A percentile compares a stretch with the other conserved stretches of the same genome.
Conservation (phyloP, 2,888 invertebrate species). For the Cheilosia variabilis region DNA sequence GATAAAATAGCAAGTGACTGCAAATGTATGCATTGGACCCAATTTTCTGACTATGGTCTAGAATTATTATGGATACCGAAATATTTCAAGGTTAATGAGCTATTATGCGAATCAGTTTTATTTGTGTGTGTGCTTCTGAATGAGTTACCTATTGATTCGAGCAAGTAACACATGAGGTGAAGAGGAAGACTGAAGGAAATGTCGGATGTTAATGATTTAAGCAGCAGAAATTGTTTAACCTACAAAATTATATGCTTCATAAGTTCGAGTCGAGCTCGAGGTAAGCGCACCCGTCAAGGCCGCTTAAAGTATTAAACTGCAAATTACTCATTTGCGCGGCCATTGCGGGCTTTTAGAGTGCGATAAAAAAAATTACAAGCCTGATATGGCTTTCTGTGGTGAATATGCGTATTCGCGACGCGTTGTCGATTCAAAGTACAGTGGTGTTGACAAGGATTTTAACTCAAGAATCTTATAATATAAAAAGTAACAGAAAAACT, state of each 20-base stretch:
- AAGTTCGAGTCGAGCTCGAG: too few species aligned
- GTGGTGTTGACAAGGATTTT: too few species aligned
- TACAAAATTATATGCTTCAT: too few species aligned
- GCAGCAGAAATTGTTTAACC: too few species aligned
- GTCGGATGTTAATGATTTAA: neutral
- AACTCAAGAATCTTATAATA: too few species aligned
- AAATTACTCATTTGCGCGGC: neutral
- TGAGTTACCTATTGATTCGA: neutral
- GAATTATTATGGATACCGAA: conserved; percentile 15
- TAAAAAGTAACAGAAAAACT: too few species aligned
- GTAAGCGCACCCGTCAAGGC: too few species aligned
- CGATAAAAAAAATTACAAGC: too few species aligned
- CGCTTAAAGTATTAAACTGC: neutral
- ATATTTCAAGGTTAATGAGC: conserved; percentile 7
- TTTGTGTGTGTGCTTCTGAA: neutral
- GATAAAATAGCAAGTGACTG: neutral
- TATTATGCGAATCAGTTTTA: neutral
- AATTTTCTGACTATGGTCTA: neutral
- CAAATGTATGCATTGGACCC: neutral
- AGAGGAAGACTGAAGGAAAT: neutral
- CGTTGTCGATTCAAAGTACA: too few species aligned
- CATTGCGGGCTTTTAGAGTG: too few species aligned
- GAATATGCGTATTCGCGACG: too few species aligned
- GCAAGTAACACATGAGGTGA: neutral
- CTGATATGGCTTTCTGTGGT: too few species aligned